A percentile compares a stretch with the other conserved stretches of the same genome.
These are phyloP conservation scores for Gambusia affinis DNA, from an alignment of 2,113 vertebrate genomes.

Conservation along the genomic window DNA sequence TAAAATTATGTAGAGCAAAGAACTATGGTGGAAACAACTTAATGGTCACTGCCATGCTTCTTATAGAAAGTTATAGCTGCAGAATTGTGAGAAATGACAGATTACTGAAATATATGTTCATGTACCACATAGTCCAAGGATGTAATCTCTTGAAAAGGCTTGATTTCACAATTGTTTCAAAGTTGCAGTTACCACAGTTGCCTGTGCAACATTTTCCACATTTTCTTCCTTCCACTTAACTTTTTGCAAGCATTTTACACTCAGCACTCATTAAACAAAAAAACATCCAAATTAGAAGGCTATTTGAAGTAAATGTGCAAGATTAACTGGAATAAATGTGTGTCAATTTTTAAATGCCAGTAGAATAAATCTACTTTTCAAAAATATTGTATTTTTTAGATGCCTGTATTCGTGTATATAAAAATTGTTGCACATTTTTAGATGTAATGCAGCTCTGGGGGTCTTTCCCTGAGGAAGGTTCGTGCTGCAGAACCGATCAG, in stretches of 20 bases:
- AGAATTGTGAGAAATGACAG: no score
- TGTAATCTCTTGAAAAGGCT: background rate
- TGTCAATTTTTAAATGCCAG: no score
- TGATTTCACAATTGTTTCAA: background rate
- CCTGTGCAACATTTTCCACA: background rate
- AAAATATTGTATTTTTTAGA: no score
- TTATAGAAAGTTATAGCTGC: no score
- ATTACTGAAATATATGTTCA: no score
- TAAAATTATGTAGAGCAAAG: background rate
- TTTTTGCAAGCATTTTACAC: background rate
- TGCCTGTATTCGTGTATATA: background rate
- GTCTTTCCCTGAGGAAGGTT: background rate
- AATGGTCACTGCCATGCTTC: no score
- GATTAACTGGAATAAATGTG: background rate
- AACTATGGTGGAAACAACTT: background rate
- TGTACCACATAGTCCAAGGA: background rate
- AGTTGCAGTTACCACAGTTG: background rate
- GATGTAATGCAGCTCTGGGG: background rate
- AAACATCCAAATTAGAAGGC: background rate
- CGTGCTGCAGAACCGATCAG: background rate
- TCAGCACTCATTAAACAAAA: background rate
- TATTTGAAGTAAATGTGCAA: background rate
- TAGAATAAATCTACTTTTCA: no score
- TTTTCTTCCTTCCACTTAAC: background rate
- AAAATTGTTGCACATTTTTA: background rate